Evolutionary conservation across 2,888 invertebrate species (phyloP).

Genomic region (Uloborus plumipes): DNA sequence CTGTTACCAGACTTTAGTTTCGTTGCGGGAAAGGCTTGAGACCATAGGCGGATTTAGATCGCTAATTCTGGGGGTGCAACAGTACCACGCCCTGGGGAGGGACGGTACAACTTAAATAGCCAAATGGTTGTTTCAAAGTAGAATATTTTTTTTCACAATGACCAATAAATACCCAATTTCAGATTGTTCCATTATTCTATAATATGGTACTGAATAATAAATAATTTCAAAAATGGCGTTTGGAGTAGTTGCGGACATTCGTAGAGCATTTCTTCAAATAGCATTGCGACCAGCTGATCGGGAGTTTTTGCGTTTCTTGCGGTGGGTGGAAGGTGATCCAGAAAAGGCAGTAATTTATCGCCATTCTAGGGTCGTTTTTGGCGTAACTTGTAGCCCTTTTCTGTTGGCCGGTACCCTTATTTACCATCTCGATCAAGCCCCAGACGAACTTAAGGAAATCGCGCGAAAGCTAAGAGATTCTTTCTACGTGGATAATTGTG

Average conservation of each 20-base stretch:
- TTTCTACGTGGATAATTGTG: constrained; percentile 14
- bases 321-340: background rate
- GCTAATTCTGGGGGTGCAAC: too few relatives aligned
- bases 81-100: too few relatives aligned
- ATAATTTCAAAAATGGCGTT: too few relatives aligned
- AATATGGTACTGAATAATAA: too few relatives aligned
- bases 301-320: constrained; percentile 1
- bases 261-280: background rate
- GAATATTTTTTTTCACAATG: too few relatives aligned
- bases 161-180: too few relatives aligned
- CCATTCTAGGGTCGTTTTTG: constrained; percentile 10
- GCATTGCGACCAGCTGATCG: background rate
- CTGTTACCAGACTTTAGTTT: too few relatives aligned
- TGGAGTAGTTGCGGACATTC: constrained; percentile 5
- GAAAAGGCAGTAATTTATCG: constrained; percentile 3
- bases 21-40: too few relatives aligned
- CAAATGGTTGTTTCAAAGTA: too few relatives aligned
- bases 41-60: too few relatives aligned
- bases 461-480: constrained; percentile 5
- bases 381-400: background rate
- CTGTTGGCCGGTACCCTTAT: background rate
- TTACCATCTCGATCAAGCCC: background rate
- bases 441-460: background rate
- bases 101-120: too few relatives aligned
- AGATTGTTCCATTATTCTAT: too few relatives aligned